Percentiles rank a stretch among this genome's conserved stretches.
Evolutionary conservation across 2,888 invertebrate species (phyloP).

Genomic region (Leptogaster cylindrica): DNA sequence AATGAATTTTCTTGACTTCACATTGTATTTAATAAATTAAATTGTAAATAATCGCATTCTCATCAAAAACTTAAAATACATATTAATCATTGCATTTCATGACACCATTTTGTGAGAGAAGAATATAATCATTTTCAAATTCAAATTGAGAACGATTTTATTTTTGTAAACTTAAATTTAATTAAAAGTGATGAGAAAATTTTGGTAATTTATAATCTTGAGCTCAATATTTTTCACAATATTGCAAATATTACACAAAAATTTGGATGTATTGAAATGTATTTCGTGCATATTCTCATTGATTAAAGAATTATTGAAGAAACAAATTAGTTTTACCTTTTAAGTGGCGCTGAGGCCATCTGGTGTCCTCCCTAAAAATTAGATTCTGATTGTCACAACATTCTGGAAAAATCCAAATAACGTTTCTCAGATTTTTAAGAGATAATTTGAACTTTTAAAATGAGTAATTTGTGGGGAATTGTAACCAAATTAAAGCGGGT

Average conservation of each 20-base stretch:
- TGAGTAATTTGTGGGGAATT: neutral
- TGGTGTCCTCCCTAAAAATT: too few relatives aligned
- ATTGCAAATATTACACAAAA: conserved; percentile 18
- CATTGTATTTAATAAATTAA: neutral
- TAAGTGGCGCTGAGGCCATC: too few relatives aligned
- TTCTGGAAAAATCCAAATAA: too few relatives aligned
- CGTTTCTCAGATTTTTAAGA: neutral
- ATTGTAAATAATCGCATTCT: neutral
- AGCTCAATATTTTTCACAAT: conserved; percentile 30
- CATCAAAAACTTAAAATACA: neutral
- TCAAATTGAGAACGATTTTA: conserved; percentile 19
- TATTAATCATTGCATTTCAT: neutral
- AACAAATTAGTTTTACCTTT: too few relatives aligned
- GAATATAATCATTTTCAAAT: conserved; percentile 4
- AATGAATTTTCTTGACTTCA: neutral
- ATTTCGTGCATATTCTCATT: conserved; percentile 30
- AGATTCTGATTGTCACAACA: too few relatives aligned
- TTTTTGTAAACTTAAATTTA: conserved; percentile 31
- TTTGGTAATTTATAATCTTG: conserved; percentile 20
- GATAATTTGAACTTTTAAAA: neutral
- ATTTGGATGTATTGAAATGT: conserved; percentile 7
- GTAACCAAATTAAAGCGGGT: neutral
- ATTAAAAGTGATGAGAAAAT: conserved; percentile 3
- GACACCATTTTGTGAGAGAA: conserved; percentile 21
- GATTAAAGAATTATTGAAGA: too few relatives aligned